These are phyloP conservation scores for Rhaphigaster nebulosa DNA, from an alignment of 2,888 invertebrate genomes.

Conservation along the genomic window DNA sequence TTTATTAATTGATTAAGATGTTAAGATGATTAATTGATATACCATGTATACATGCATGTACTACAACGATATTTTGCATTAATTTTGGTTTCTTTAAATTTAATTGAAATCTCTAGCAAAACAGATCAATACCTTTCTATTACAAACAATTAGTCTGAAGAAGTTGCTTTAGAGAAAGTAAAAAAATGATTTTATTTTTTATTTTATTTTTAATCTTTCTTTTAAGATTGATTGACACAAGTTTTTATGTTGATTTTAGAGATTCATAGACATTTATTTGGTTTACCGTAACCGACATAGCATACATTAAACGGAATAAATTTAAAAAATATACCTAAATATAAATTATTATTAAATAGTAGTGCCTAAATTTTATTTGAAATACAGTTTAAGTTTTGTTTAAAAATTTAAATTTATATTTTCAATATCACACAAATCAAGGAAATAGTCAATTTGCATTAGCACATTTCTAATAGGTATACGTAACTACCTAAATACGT, in stretches of 20 bases:
- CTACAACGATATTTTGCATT: background rate
- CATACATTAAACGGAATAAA: too few species aligned
- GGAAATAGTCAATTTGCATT: background rate
- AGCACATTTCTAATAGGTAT: background rate
- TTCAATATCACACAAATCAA: background rate
- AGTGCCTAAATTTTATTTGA: background rate
- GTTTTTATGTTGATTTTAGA: background rate
- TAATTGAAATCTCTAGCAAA: background rate
- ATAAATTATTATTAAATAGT: background rate
- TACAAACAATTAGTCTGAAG: too few species aligned
- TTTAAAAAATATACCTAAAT: too few species aligned
- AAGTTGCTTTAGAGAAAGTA: background rate
- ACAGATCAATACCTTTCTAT: too few species aligned
- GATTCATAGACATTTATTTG: background rate
- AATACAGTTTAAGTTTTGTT: background rate
- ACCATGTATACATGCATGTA: background rate
- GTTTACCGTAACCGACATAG: background rate
- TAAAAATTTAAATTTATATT: background rate
- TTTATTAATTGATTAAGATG: too few species aligned
- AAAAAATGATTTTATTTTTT: background rate
- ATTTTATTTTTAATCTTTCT: background rate
- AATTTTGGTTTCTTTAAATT: background rate
- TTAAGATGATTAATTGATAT: background rate
- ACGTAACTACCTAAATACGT: background rate
- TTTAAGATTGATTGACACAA: too few species aligned